A percentile compares a stretch with the other conserved stretches of the same genome.
These are phyloP conservation scores for Eupithecia subfuscata DNA, from an alignment of 2,888 invertebrate genomes.

Conservation along the genomic window DNA sequence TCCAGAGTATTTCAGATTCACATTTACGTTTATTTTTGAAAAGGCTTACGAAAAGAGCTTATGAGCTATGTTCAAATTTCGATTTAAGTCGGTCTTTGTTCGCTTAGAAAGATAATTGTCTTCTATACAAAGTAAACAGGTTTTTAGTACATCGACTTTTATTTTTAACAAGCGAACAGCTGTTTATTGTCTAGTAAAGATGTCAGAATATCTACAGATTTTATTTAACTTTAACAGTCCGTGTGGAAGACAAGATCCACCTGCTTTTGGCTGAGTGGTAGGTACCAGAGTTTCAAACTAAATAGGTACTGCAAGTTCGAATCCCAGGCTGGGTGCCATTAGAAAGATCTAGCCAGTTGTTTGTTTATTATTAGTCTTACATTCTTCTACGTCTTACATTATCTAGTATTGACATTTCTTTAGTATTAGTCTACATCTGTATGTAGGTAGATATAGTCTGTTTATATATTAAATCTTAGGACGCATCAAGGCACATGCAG, in stretches of 20 bases:
- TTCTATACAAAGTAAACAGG: not conserved
- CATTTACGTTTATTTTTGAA: not conserved
- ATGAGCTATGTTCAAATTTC: not conserved
- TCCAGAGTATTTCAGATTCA: not conserved
- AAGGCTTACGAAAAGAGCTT: not conserved
- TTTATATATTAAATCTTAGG: not conserved
- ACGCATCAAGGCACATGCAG: constrained; percentile 26
- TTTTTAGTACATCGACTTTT: not conserved
- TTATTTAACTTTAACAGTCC: not conserved
- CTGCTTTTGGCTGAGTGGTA: not conserved
- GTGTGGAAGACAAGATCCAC: not conserved
- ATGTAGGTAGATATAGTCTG: not conserved
- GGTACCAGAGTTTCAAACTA: not conserved
- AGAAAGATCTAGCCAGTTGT: not conserved
- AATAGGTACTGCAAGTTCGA: not conserved
- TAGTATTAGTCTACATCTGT: not conserved
- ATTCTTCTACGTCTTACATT: too few species aligned
- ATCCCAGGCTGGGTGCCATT: not conserved
- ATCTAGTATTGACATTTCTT: not conserved
- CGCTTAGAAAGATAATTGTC: not conserved
- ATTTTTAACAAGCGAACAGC: not conserved
- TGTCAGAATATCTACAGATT: not conserved
- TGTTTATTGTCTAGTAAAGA: not conserved
- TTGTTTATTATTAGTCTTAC: too few species aligned
- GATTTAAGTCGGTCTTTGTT: not conserved